Evolutionary conservation across 1,140 invertebrate genomes (phyloP), one percentile per base, ranked within the genome.

Genomic region (Drosophila azteca): DNA sequence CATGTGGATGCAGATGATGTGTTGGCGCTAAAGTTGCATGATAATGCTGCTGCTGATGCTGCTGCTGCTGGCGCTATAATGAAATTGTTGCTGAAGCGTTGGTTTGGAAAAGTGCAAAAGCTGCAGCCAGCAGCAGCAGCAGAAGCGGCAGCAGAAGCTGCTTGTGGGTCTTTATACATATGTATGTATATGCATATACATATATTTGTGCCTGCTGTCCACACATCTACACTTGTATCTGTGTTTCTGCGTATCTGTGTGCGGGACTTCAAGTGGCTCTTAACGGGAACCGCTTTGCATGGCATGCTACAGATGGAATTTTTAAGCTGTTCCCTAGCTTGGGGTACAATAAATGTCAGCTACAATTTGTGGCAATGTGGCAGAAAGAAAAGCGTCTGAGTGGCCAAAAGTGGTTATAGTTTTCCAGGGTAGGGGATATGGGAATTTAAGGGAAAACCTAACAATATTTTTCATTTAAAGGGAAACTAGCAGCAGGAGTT

Each of bases 281-380:
- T 84, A 84, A 84, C 80, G 80, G 80, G 60, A 79, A 84, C 24
- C 72, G 76, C 69, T 84, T 84, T 74, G 61, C 79, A 60, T 82
- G 64, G 76, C 72, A 66, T 63, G 66, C 51, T 53, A 65, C 48
- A 49, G 59, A 49, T 64, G 66, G 44, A 71, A 45, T 45, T 54
- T 48, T 62, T 41, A 20, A 3, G 4, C n/a, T 29, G 1, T 66
- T 39, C 62, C 17, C 65, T 66, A 17, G 44, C 43, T 26, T 35
- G 15, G 22, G n/a, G 20, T 39, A 13, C 11, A 39, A 13, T 39
- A 39, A 39, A 13, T 39, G 35, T 39, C 35, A 13, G 11, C 11
- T 13, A 11, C 13, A 39, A 39, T 39, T 39, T 39, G 35, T 39
- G 35, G 35, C 3, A 39, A 4, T 13, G 5, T 26, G 24, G 35